Evolutionary conservation across 2,113 vertebrate genomes (phyloP), one percentile per base, ranked within the genome.

Genomic region (Arenaria interpres): DNA sequence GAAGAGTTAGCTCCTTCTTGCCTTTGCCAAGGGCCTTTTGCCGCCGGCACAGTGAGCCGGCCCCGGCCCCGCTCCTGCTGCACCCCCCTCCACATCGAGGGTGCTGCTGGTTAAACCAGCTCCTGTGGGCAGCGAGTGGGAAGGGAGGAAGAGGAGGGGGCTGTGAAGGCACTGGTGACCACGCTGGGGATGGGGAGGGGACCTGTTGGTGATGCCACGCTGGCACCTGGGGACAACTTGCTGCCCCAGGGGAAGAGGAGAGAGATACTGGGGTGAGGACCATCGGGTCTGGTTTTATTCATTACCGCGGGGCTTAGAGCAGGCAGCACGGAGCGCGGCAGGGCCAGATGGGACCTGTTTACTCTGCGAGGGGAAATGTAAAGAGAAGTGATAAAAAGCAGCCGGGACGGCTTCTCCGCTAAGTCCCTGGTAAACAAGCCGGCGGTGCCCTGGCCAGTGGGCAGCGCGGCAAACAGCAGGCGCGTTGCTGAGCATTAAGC

Each of bases 301-400:
- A 97, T 97, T 37, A 88, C 60, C 83, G 43, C 5, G 0, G 73
- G 88, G 94, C 88, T 97, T 78, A 87, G 89, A 93, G 88, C 96
- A 85, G 80, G 56, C 76, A 90, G 92, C 85, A 35, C 19, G 5
- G 89, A 76, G 88, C 10, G 6, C n/a, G 48, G 82, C 79, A 69
- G 59, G 94, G 63, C 91, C 97, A 98, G 97, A 98, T 98, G 97
- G 97, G 83, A 35, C 74, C 90, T 98, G 95, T 98, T 98, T 97
- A 92, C 96, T 85, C 89, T 97, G 91, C 4, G 14, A 89, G 93
- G 24, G 89, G 89, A 85, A 96, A 95, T 83, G 92, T 67, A 96
- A 84, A 91, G 83, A 63, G 89, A 84, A 94, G 85, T 85, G 89
- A 95, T 97, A 94, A 96, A 96, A 88, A 90, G 78, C 93, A 89